phyloP scores from a whole-genome alignment of 2,888 invertebrate species.

The Epinotia brunnichana region DNA sequence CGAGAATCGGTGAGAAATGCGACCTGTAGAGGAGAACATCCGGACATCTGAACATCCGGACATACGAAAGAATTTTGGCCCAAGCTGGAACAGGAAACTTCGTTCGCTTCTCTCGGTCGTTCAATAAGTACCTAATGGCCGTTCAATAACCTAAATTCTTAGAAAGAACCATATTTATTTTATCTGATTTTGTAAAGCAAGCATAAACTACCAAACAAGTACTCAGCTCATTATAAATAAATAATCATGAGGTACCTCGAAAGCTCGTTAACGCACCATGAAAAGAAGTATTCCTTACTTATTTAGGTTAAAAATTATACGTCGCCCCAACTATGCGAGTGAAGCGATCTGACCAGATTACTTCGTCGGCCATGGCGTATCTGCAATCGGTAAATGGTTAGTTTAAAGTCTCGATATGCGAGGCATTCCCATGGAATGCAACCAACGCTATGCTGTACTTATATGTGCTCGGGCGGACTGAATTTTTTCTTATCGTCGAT shows the following conservation, averaged over 20 bases:
- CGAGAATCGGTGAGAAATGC: too few species aligned
- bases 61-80: too few species aligned
- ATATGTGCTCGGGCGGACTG: slow-evolving; percentile 77
- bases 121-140: too few species aligned
- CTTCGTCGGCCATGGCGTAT: slow-evolving; percentile 81
- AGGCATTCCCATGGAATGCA: slow-evolving; percentile 79
- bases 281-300: slow-evolving; percentile 75
- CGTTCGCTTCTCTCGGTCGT: too few species aligned
- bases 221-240: slow-evolving; percentile 44
- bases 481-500: slow-evolving; percentile 82
- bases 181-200: background rate
- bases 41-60: too few species aligned
- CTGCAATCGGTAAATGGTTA: slow-evolving; percentile 83
- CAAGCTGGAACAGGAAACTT: too few species aligned
- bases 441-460: slow-evolving; percentile 79
- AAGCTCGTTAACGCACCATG: slow-evolving; percentile 68
- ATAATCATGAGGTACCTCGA: slow-evolving; percentile 48
- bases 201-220: slow-evolving; percentile 23
- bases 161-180: too few species aligned
- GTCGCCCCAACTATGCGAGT: slow-evolving; percentile 74
- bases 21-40: too few species aligned
- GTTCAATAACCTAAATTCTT: too few species aligned
- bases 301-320: slow-evolving; percentile 81
- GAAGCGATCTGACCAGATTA: slow-evolving; percentile 81
- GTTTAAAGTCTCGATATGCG: slow-evolving; percentile 80